These are phyloP conservation scores for Sinella curviseta DNA, from an alignment of 1,140 invertebrate species.

Conservation along the genomic window DNA sequence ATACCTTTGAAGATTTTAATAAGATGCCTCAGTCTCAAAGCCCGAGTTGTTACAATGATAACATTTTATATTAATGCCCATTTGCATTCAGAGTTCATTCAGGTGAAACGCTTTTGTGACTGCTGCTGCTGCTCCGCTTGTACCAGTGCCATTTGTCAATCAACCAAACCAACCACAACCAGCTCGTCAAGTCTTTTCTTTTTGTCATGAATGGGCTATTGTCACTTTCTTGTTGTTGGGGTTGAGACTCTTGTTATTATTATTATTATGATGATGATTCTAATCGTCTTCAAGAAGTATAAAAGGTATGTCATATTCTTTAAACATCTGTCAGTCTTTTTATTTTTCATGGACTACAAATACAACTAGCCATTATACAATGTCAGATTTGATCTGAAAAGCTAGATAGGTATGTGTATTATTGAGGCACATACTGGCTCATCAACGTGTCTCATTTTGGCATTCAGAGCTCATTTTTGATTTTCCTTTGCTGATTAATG, in stretches of 20 bases:
- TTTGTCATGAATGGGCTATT: slow-evolving; percentile 16
- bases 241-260: not conserved
- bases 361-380: not conserved
- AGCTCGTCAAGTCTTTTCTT: not conserved
- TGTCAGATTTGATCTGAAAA: not conserved
- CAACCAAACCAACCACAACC: not conserved
- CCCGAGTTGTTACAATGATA: not conserved
- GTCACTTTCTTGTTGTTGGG: not conserved
- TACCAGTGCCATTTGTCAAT: slow-evolving; percentile 16
- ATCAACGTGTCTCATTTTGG: not conserved
- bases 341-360: not conserved
- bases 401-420: not conserved
- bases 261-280: not conserved
- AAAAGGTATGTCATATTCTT: not conserved
- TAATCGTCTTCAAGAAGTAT: not conserved
- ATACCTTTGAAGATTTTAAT: no score
- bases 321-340: not conserved
- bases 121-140: not conserved
- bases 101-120: not conserved
- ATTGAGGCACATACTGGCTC: not conserved
- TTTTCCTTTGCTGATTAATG: not conserved
- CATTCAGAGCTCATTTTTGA: not conserved
- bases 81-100: slow-evolving; percentile 18
- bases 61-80: not conserved
- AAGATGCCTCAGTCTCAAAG: no score